A percentile compares a stretch with the other conserved stretches of the same genome.
Evolutionary conservation across 1,140 invertebrate species (phyloP).

Genomic region (Acyrthosiphon pisum): DNA sequence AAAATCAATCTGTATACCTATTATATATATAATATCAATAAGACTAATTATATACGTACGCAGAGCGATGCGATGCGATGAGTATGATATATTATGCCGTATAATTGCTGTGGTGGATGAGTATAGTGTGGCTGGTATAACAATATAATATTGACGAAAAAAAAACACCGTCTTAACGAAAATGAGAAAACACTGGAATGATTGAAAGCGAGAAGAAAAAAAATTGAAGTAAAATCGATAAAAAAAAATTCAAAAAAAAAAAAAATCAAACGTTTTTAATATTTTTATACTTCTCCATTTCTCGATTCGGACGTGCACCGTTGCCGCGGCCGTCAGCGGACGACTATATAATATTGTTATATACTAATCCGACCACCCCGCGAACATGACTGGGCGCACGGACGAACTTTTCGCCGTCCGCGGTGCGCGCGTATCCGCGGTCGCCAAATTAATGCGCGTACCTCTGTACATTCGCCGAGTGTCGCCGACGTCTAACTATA

Average conservation of each 20-base stretch:
- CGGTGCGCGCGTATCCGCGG: not conserved
- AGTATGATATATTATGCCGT: no score
- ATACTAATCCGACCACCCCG: not conserved
- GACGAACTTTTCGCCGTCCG: not conserved
- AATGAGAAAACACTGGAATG: not conserved
- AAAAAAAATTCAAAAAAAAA: not conserved
- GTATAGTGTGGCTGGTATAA: not conserved
- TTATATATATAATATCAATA: not conserved
- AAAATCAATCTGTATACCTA: not conserved
- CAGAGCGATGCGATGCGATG: not conserved
- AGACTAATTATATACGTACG: not conserved
- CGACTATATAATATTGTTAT: not conserved
- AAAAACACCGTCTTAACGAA: not conserved
- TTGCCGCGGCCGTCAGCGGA: not conserved
- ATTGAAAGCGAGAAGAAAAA: not conserved
- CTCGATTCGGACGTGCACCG: not conserved
- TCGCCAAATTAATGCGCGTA: not conserved
- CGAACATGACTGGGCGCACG: not conserved
- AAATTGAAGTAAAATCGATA: not conserved
- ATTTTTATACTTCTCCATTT: not conserved
- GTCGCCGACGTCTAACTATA: not conserved
- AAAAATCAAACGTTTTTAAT: constrained; percentile 6
- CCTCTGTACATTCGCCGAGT: not conserved
- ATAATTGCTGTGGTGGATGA: no score
- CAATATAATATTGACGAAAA: not conserved